These are phyloP conservation scores for Ammodytes dubius DNA, from an alignment of 2,113 vertebrate species.

Conservation along the genomic window DNA sequence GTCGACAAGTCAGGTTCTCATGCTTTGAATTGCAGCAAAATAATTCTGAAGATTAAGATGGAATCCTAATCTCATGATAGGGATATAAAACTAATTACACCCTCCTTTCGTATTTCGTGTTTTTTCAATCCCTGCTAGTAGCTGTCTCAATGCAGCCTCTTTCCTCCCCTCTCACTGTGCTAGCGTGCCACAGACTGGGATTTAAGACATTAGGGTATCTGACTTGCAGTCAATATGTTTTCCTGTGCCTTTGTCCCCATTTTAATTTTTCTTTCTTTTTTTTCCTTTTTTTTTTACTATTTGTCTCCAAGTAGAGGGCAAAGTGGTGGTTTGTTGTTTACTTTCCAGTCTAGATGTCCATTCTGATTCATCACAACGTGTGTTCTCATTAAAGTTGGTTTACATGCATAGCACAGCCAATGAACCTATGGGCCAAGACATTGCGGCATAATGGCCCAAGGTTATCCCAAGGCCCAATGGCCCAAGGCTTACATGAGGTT, in stretches of 20 bases:
- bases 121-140: constrained; percentile 23
- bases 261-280: neutral
- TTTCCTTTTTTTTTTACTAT: neutral
- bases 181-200: constrained; percentile 19
- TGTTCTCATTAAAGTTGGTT: constrained; percentile 16
- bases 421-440: neutral
- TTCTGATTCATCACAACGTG: constrained; percentile 1
- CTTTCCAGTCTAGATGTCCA: constrained; percentile 11
- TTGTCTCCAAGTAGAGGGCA: constrained; percentile 14
- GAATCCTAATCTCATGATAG: constrained; percentile 54
- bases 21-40: constrained; percentile 42
- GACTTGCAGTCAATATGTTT: constrained; percentile 26
- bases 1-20: constrained; percentile 48
- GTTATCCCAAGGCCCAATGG: constrained; percentile 19
- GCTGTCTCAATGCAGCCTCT: constrained; percentile 9
- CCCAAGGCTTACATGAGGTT: constrained; percentile 16
- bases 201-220: constrained; percentile 29
- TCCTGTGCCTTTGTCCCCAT: constrained; percentile 6
- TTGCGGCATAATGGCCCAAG: neutral
- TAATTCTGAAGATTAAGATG: constrained; percentile 46
- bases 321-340: constrained; percentile 5
- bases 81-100: constrained; percentile 60
- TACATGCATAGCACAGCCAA: constrained; percentile 26
- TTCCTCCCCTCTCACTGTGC: constrained; percentile 25
- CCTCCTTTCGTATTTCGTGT: constrained; percentile 12